Conservation (phyloP, 2,888 invertebrate species). For the Timema cristinae region DNA sequence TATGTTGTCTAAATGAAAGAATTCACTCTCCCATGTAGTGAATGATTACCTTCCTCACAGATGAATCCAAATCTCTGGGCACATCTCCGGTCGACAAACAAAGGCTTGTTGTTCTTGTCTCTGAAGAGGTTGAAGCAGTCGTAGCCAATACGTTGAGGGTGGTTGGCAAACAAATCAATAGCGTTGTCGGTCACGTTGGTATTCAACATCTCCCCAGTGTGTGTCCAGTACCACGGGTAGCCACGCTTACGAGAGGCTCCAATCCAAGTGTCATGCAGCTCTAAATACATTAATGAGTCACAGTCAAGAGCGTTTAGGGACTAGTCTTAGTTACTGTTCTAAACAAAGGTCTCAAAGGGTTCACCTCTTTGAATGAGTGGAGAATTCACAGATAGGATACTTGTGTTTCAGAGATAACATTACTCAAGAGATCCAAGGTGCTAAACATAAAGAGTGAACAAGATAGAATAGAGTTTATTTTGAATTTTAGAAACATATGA, state of each 20-base stretch:
- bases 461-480: too few species aligned
- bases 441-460: too few species aligned
- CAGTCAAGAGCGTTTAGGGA: too few species aligned
- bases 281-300: neutral
- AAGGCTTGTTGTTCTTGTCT: neutral
- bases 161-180: neutral
- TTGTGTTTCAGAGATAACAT: too few species aligned
- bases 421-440: too few species aligned
- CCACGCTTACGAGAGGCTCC: neutral
- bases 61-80: neutral
- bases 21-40: too few species aligned
- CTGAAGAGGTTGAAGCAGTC: constrained; percentile 11
- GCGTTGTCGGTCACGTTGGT: neutral
- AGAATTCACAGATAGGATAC: too few species aligned
- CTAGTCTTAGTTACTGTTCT: too few species aligned
- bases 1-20: too few species aligned
- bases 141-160: neutral
- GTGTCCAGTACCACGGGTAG: neutral
- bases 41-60: neutral
- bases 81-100: neutral
- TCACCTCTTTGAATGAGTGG: too few species aligned
- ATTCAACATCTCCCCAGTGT: neutral
- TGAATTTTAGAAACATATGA: too few species aligned
- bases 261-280: constrained; percentile 1
- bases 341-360: too few species aligned